Evolutionary conservation across 2,888 invertebrate species (phyloP), one percentile per base, ranked within the genome.

Genomic region (Zygogramma bicolorata): DNA sequence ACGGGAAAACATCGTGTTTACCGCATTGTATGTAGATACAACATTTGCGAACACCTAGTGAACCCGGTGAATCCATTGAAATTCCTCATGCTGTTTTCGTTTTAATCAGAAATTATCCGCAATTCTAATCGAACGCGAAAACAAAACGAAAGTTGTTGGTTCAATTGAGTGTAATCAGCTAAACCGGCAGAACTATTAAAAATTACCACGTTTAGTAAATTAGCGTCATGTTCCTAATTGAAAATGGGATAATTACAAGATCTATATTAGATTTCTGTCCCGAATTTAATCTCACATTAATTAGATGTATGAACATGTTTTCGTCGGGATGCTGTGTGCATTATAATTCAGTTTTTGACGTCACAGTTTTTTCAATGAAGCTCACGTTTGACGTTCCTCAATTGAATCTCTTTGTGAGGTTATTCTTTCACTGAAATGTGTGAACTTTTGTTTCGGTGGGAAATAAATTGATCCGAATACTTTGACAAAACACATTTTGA

Each of bases 191-290:
- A 78, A 73, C 74, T 76, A 78, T 76, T 78, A 73, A 68, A 73
- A 79, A 79, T 78, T 79, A 79, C 75, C 59, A 69, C 73, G 65
- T 79, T 80, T 79, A 73, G 65, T 67, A 73, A 79, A 76, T 75
- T 71, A 78, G 71, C 76, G 27, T 60, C 70, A 61, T 65, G 68
- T 70, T 70, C 60, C 63, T 67, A 70, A 74, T 74, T 74, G 75
- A 70, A 78, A 76, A 78, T 77, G 69, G 62, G 76, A 75, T 80
- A 79, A 78, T 80, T 73, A 73, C 71, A 74, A 73, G 68, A 65
- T 63, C 46, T 65, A 67, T 70, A 65, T 66, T 65, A 74, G 75
- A 73, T 75, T 75, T 75, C 57, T 60, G 58, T 67, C 49, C 61
- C 53, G 65, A 74, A 74, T 74, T 71, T 61, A 65, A 66, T 53